Evolutionary conservation across 2,113 vertebrate species (phyloP).

Genomic region (Perognathus longimembris): DNA sequence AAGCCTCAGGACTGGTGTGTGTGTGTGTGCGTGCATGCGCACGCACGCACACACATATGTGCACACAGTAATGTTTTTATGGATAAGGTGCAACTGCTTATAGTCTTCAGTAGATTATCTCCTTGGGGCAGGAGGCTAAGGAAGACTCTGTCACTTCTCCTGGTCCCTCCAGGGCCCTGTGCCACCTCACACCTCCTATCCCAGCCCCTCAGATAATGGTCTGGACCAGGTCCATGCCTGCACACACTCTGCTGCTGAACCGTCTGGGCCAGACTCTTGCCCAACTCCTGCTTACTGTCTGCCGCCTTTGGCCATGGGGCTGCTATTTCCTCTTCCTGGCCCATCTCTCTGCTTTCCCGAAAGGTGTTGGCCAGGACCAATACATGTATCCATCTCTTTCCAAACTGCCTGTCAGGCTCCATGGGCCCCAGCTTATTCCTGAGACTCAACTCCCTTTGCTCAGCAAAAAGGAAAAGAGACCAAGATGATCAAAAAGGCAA

Average conservation of each 20-base stretch:
- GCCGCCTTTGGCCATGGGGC: background rate
- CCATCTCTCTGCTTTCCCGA: constrained; percentile 7
- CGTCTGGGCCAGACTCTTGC: background rate
- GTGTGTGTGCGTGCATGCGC: too few species aligned
- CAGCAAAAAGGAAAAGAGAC: constrained; percentile 17
- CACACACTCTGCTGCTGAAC: too few species aligned
- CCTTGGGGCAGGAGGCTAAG: background rate
- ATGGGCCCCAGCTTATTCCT: background rate
- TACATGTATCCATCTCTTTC: background rate
- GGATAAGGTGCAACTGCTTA: background rate
- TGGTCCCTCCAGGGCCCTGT: background rate
- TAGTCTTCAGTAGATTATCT: background rate
- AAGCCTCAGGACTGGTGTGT: too few species aligned
- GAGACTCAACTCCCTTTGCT: constrained; percentile 18
- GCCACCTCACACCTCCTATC: background rate
- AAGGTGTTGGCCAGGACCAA: constrained; percentile 11
- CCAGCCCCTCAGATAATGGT: background rate
- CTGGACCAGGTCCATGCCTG: background rate
- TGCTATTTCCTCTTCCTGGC: constrained; percentile 49
- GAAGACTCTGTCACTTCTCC: background rate
- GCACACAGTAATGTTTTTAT: background rate
- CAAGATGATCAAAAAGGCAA: background rate
- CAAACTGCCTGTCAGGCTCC: background rate
- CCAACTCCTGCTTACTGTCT: background rate
- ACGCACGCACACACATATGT: too few species aligned